Conservation (phyloP, 2,113 vertebrate genomes). For the Hemiprocne comata region DNA sequence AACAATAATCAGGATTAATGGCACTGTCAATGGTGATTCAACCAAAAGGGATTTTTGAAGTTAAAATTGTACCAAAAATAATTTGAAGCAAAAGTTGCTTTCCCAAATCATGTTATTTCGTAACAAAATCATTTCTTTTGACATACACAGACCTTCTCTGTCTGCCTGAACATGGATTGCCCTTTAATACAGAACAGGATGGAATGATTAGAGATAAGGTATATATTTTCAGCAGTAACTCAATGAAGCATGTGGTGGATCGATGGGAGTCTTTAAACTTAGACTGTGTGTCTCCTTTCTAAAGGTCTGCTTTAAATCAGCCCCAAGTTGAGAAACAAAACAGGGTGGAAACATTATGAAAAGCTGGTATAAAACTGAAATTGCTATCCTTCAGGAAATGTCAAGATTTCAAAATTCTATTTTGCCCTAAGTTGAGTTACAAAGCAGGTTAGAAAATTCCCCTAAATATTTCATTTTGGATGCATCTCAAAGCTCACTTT, state of each 20-base stretch:
- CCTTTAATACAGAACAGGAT: neutral
- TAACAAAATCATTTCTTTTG: constrained; percentile 36
- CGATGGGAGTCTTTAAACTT: constrained; percentile 33
- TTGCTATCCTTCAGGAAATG: neutral
- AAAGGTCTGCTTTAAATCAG: constrained; percentile 29
- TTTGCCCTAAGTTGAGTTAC: neutral
- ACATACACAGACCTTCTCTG: neutral
- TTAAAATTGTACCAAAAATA: neutral
- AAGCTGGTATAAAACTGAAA: neutral
- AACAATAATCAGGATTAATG: constrained; percentile 59
- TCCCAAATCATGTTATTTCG: neutral
- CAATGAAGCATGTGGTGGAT: constrained; percentile 27
- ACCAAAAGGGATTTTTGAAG: neutral
- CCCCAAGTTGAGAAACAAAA: neutral
- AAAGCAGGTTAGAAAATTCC: neutral
- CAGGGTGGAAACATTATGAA: neutral
- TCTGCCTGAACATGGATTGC: neutral
- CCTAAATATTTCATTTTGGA: neutral
- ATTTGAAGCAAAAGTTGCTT: constrained; percentile 7
- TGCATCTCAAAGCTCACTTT: neutral
- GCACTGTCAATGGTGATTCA: constrained; percentile 13
- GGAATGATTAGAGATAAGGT: constrained; percentile 12
- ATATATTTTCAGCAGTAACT: constrained; percentile 4
- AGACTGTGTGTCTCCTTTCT: neutral
- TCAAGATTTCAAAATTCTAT: neutral